Evolutionary conservation across 92 coral and sea anemone species (phyloP).

Genomic region (Metridium senile): DNA sequence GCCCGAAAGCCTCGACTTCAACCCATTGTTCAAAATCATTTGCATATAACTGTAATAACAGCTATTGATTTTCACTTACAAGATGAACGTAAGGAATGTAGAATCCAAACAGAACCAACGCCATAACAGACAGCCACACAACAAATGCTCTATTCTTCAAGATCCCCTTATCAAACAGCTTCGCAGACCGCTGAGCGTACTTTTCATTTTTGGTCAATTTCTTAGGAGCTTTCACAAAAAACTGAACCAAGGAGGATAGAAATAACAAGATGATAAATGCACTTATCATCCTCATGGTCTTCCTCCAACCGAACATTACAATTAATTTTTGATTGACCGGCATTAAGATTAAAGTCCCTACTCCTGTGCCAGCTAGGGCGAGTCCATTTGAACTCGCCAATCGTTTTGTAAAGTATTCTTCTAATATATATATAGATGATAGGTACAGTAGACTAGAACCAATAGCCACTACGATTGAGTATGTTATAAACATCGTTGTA

Average conservation of each 20-base stretch:
- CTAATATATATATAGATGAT: slow-evolving; percentile 63
- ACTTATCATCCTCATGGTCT: slow-evolving; percentile 66
- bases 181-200: slow-evolving; percentile 9
- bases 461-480: slow-evolving; percentile 63
- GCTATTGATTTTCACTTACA: slow-evolving; percentile 44
- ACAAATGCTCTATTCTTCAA: slow-evolving; percentile 79
- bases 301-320: slow-evolving; percentile 69
- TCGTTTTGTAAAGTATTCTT: slow-evolving; percentile 66
- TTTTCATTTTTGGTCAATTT: background rate
- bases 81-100: slow-evolving; percentile 84
- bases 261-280: slow-evolving; percentile 40
- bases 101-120: slow-evolving; percentile 77
- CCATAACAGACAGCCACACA: slow-evolving; percentile 61
- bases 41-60: too few relatives aligned
- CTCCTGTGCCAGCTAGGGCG: slow-evolving; percentile 88
- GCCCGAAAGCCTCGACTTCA: too few relatives aligned
- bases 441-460: slow-evolving; percentile 72
- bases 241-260: slow-evolving; percentile 58
- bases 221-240: slow-evolving; percentile 8
- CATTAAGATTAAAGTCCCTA: slow-evolving; percentile 76
- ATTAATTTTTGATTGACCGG: slow-evolving; percentile 65
- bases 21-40: too few relatives aligned
- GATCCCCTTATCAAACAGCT: slow-evolving; percentile 47
- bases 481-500: slow-evolving; percentile 66
- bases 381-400: slow-evolving; percentile 88